phyloP scores from a whole-genome alignment of 2,113 vertebrate genomes.

The Oreochromis tanganicae region DNA sequence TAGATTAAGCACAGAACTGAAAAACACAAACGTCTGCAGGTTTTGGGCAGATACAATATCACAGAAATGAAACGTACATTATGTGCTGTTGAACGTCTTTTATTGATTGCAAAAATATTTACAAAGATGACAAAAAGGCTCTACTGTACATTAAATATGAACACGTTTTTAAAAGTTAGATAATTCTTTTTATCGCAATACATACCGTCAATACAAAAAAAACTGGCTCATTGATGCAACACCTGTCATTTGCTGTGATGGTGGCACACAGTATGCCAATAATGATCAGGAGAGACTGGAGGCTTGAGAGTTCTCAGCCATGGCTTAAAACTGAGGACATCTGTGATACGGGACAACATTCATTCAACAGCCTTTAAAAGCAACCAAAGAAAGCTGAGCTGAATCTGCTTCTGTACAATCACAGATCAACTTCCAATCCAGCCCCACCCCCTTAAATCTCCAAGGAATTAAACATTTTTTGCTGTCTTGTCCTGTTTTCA shows the following conservation, averaged over 20 bases:
- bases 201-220: constrained; percentile 43
- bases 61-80: constrained; percentile 12
- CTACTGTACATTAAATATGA: constrained; percentile 71
- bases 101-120: constrained; percentile 69
- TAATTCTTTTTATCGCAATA: constrained; percentile 49
- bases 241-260: constrained; percentile 41
- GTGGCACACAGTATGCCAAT: constrained; percentile 33
- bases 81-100: constrained; percentile 37
- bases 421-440: not conserved
- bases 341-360: constrained; percentile 11
- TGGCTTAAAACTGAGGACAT: not conserved
- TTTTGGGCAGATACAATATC: accelerated
- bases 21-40: not conserved
- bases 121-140: constrained; percentile 47
- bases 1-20: not conserved
- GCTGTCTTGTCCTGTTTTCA: not conserved
- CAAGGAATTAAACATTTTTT: not conserved
- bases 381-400: not conserved
- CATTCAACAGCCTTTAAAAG: constrained; percentile 6
- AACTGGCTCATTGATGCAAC: constrained; percentile 73
- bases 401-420: not conserved
- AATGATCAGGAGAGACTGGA: not conserved
- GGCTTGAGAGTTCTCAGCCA: not conserved
- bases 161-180: constrained; percentile 49
- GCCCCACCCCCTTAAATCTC: not conserved